Conservation (phyloP, 2,113 vertebrate species). For the Mus pahari region DNA sequence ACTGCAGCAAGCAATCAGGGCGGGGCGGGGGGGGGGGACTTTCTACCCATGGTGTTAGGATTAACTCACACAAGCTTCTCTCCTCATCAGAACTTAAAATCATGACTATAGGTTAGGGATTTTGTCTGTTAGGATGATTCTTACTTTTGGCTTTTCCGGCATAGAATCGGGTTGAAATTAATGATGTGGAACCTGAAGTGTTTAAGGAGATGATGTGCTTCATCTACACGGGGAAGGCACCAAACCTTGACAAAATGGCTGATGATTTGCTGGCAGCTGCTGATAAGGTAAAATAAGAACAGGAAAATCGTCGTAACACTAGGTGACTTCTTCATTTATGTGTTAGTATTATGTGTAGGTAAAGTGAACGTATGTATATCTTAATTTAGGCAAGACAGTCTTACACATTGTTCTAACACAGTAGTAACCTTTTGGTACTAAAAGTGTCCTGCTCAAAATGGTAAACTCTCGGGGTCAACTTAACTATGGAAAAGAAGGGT, state of each 20-base stretch:
- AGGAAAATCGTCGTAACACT: not conserved
- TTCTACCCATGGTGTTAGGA: not conserved
- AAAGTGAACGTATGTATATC: not conserved
- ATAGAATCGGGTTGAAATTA: slow-evolving; percentile 96
- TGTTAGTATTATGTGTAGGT: not conserved
- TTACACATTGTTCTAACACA: not conserved
- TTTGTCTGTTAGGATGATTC: slow-evolving; percentile 60
- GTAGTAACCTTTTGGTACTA: not conserved
- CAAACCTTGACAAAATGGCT: slow-evolving; percentile 98
- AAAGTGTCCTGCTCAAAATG: not conserved
- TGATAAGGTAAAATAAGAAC: slow-evolving; percentile 90
- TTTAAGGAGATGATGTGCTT: slow-evolving; percentile 99
- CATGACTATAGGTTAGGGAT: slow-evolving; percentile 53
- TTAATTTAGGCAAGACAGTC: not conserved
- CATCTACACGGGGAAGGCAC: slow-evolving; percentile 96
- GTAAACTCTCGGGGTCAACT: not conserved
- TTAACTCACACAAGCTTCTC: not conserved
- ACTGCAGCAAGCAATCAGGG: not conserved
- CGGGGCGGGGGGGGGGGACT: not conserved
- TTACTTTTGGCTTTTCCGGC: slow-evolving; percentile 55
- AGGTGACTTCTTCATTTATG: not conserved
- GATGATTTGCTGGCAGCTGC: slow-evolving; percentile 96
- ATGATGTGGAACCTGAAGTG: slow-evolving; percentile 96
- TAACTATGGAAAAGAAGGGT: not conserved
- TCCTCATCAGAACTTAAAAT: slow-evolving; percentile 51